A percentile compares a stretch with the other conserved stretches of the same genome.
Conservation (phyloP, 2,888 invertebrate species). For the Melangyna quadrimaculata region DNA sequence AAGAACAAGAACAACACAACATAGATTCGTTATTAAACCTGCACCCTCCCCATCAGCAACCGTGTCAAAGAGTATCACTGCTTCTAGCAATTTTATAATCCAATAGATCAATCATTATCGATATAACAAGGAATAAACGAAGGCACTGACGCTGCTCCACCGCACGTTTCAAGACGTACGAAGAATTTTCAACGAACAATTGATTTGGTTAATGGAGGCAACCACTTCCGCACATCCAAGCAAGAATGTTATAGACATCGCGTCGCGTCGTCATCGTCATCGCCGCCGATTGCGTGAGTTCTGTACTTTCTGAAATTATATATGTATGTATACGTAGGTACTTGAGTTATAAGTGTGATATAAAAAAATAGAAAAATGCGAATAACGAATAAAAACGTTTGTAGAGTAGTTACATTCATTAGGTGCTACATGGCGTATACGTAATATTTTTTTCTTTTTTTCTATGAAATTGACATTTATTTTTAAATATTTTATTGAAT, state of each 20-base stretch:
- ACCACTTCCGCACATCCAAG: not conserved
- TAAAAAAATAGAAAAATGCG: not conserved
- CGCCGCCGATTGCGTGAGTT: not conserved
- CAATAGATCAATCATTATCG: constrained; percentile 70
- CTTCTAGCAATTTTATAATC: constrained; percentile 37
- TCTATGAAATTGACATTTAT: not conserved
- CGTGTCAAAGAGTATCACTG: constrained; percentile 41
- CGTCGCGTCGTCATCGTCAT: not conserved
- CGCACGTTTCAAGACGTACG: not conserved
- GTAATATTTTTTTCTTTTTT: constrained; percentile 17
- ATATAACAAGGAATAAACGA: constrained; percentile 66
- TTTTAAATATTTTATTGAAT: constrained; percentile 8
- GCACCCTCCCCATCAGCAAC: not conserved
- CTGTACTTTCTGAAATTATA: constrained; percentile 18
- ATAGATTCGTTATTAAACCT: constrained; percentile 8
- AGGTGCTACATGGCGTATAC: constrained; percentile 43
- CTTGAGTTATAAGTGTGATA: constrained; percentile 49
- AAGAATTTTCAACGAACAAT: constrained; percentile 30
- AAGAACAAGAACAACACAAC: constrained; percentile 36
- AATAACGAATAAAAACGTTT: constrained; percentile 29
- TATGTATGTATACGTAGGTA: not conserved
- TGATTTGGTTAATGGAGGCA: constrained; percentile 44
- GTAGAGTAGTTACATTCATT: constrained; percentile 29
- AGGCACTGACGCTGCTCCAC: constrained; percentile 6
- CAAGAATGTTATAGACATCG: not conserved